phyloP scores from a whole-genome alignment of 2,888 invertebrate species.

The Panzeria rudis region DNA sequence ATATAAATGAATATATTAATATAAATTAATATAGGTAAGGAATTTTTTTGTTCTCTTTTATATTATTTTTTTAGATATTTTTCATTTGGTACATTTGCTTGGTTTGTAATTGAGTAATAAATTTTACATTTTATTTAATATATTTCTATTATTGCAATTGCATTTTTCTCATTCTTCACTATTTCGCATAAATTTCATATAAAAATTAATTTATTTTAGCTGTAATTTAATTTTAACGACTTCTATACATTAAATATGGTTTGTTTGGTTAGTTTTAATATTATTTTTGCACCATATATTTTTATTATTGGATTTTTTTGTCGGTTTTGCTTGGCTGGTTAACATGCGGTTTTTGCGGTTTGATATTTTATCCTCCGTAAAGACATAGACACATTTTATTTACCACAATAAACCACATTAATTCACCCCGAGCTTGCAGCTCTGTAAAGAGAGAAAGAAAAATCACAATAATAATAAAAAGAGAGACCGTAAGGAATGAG shows the following conservation, averaged over 20 bases:
- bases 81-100: slow-evolving; percentile 55
- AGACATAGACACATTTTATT: slow-evolving; percentile 46
- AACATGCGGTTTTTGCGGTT: slow-evolving; percentile 78
- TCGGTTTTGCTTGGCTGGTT: slow-evolving; percentile 74
- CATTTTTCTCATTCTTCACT: slow-evolving; percentile 7
- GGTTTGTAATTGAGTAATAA: slow-evolving; percentile 61
- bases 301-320: slow-evolving; percentile 47
- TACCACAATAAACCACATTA: slow-evolving; percentile 59
- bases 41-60: slow-evolving; percentile 11
- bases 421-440: slow-evolving; percentile 31
- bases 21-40: neutral
- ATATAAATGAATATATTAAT: slow-evolving; percentile 54
- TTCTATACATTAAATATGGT: slow-evolving; percentile 65
- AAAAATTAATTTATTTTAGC: slow-evolving; percentile 58
- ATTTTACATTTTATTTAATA: slow-evolving; percentile 46
- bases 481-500: neutral
- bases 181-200: slow-evolving; percentile 43
- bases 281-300: slow-evolving; percentile 70
- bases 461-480: neutral
- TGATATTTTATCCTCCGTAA: slow-evolving; percentile 61
- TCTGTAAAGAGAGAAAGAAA: slow-evolving; percentile 58
- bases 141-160: slow-evolving; percentile 25
- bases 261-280: slow-evolving; percentile 72
- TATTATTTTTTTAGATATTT: slow-evolving; percentile 36
- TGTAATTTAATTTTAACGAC: slow-evolving; percentile 69